Evolutionary conservation across 2,113 vertebrate species (phyloP).

Genomic region (Tachycineta bicolor): DNA sequence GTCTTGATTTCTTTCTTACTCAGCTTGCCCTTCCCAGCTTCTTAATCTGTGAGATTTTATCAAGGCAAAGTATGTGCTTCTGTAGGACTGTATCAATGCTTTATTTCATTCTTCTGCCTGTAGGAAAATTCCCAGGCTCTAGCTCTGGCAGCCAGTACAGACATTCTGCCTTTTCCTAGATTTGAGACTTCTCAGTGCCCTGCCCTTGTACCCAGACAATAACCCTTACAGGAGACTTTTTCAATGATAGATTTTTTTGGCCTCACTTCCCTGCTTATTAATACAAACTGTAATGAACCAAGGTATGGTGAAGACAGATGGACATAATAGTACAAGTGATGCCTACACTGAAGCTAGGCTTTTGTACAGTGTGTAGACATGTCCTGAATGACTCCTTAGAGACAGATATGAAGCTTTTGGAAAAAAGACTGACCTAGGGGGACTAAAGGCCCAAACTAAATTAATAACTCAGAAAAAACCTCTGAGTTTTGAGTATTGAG

Average conservation of each 20-base stretch:
- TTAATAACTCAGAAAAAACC: not conserved
- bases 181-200: not conserved
- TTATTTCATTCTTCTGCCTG: conserved; percentile 23
- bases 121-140: conserved; percentile 42
- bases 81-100: conserved; percentile 26
- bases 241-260: not conserved
- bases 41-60: conserved; percentile 53
- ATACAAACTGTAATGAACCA: not conserved
- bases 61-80: not conserved
- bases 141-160: not conserved
- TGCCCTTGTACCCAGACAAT: not conserved
- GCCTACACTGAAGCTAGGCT: not conserved
- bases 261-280: not conserved
- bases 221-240: not conserved
- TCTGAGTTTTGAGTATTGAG: not conserved
- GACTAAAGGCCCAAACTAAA: not conserved
- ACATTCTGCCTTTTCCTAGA: not conserved
- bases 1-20: conserved; percentile 13
- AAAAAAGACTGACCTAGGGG: not conserved
- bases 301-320: not conserved
- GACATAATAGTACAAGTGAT: not conserved
- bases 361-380: not conserved
- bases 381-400: not conserved
- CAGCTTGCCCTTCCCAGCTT: not conserved
- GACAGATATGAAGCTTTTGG: not conserved